Evolutionary conservation across 2,888 invertebrate genomes (phyloP), one percentile per base, ranked within the genome.

Genomic region (Cancer borealis): DNA sequence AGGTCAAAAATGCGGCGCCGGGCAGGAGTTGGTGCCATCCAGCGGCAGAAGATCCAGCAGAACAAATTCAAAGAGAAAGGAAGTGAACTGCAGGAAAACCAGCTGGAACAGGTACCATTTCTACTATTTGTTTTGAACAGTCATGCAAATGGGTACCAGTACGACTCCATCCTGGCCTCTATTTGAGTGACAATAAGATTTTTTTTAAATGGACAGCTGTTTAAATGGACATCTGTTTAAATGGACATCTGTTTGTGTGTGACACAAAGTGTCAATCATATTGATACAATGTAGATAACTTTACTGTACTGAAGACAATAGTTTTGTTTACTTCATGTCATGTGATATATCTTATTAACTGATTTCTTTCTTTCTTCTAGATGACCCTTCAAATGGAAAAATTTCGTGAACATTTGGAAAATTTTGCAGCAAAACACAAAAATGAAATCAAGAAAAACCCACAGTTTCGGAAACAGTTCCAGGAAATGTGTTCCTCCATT

Each of bases 401-500:
- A 1, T 99, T 99, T 96, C 98, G 98, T 95, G 97, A 97, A 54
- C 99, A 99, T 96, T 97, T 99, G 79, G 99, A 99, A 96, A 98
- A 99, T 96, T 99, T 99, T 96, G 99, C 99, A 0, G 97, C 98
- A 4, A 99, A 99, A 96, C 99, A 99, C 96, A 98, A 99, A 96
- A 98, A 97, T 96, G 99, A 99, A 96, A 99, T 99, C 88, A 98
- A 98, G 96, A 99, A 99, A 96, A 98, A 99, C 96, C 97, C 99
- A 0, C 98, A 98, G 96, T 99, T 99, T 96, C 97, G 99, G 66
- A 97, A 98, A 93, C 99, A 99, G 96, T 99, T 99, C 96, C 99
- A 99, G 95, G 99, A 99, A 97, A 99, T 99, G 99, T 99, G 99
- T 97, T 98, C 99, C 0, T 98, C 99, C 0, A 99, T 99, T 95